A percentile compares a stretch with the other conserved stretches of the same genome.
These are phyloP conservation scores for Dendroctonus ponderosae DNA, from an alignment of 1,140 invertebrate genomes.

Conservation along the genomic window DNA sequence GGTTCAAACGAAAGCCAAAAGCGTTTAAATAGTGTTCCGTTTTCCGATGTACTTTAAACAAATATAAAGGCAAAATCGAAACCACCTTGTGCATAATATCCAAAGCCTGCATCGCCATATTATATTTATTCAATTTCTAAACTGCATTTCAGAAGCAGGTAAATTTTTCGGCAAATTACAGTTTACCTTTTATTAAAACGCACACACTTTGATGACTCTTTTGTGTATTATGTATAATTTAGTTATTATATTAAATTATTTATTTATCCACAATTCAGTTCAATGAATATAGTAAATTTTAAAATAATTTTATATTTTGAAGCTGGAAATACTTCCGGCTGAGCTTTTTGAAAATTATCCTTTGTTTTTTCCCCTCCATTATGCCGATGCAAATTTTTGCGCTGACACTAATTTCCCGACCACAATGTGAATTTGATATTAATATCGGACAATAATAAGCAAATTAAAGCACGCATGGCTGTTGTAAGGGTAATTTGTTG, in stretches of 20 bases:
- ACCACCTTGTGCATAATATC: no score
- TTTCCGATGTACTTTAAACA: no score
- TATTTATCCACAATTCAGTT: constrained; percentile 7
- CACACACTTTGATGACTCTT: constrained; percentile 3
- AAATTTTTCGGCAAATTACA: not conserved
- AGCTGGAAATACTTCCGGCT: constrained; percentile 11
- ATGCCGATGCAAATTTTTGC: constrained; percentile 11
- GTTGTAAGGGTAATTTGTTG: constrained; percentile 6
- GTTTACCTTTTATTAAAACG: not conserved
- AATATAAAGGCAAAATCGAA: no score
- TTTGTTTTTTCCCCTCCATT: constrained; percentile 17
- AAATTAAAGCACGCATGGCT: not conserved
- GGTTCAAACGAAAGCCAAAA: no score
- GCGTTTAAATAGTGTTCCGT: no score
- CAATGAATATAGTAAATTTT: constrained; percentile 10
- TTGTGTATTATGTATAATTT: constrained; percentile 3
- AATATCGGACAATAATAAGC: constrained; percentile 3
- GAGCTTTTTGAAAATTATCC: constrained; percentile 16
- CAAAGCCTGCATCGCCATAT: no score
- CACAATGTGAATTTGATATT: not conserved
- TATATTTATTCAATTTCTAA: no score
- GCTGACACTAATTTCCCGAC: constrained; percentile 4
- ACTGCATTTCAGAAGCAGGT: no score
- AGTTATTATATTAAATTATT: constrained; percentile 14
- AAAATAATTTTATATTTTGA: constrained; percentile 13